Evolutionary conservation across 2,113 vertebrate genomes (phyloP), one percentile per base, ranked within the genome.

Genomic region (Apodemus speciosus): DNA sequence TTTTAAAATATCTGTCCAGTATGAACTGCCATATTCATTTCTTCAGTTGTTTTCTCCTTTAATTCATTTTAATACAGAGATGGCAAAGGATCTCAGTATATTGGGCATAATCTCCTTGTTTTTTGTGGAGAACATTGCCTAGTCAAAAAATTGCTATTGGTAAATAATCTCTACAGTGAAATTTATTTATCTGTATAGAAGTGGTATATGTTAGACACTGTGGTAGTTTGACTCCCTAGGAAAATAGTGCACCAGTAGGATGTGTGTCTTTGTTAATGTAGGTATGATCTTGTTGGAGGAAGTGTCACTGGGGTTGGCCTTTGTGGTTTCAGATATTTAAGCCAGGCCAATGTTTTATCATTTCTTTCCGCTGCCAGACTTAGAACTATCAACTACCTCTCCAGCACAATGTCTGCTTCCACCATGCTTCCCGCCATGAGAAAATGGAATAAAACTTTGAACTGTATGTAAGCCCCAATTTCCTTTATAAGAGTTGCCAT

Each of bases 131-230:
- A 79, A 69, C 32, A 85, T 38, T 80, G 10, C 49, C 35, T 64
- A 80, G 62, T n/a, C 6, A 91, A 18, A 18, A 35, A 20, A 23
- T 71, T 80, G 69, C 20, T 32, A 81, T 0, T 80, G 21, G 30
- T 40, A 94, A 86, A 60, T 13, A 75, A 71, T 58, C 62, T 77
- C 81, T 86, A 35, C 38, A 95, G n/a, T 43, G 89, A 32, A 94
- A 51, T n/a, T 8, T 87, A 38, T 56, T 75, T 40, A 85, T 0
- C 58, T 88, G 3, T 30, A 49, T 46, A 58, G 83, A 79, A 71
- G 15, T 71, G 58, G 2, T 51, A 92, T 40, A 85, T 51, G 15
- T 87, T 92, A 92, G 75, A 69, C n/a, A 68, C 14, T 62, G 66
- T 69, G 16, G 32, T 69, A 5, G 66, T 69, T n/a, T 69, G 66